Percentiles rank a stretch among this genome's conserved stretches.
Evolutionary conservation across 92 coral and sea anemone genomes (phyloP).

Genomic region (Galaxea fascicularis): DNA sequence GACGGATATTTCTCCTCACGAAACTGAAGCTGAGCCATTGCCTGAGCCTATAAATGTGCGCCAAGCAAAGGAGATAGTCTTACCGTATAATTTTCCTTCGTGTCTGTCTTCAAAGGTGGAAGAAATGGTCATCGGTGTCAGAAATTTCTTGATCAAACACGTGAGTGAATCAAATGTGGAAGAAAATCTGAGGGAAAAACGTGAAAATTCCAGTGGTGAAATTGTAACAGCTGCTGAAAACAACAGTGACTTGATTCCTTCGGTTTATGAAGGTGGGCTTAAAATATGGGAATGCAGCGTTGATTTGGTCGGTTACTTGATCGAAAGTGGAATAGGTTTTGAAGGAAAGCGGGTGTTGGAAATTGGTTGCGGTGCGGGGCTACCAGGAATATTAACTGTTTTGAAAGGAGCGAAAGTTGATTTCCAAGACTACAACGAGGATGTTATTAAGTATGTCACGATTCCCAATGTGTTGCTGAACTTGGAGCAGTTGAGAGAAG

Average conservation of each 20-base stretch:
- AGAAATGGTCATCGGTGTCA: slow-evolving; percentile 18
- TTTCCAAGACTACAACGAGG: slow-evolving; percentile 95
- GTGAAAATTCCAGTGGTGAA: slow-evolving; percentile 3
- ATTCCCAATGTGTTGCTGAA: slow-evolving; percentile 86
- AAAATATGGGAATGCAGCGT: slow-evolving; percentile 96
- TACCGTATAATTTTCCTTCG: slow-evolving; percentile 1
- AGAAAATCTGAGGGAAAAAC: slow-evolving; percentile 33
- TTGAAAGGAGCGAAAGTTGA: slow-evolving; percentile 84
- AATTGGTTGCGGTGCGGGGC: slow-evolving; percentile 94
- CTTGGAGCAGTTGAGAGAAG: slow-evolving; percentile 11
- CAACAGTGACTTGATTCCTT: slow-evolving; percentile 83
- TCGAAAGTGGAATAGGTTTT: slow-evolving; percentile 58
- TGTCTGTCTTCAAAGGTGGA: slow-evolving; percentile 36
- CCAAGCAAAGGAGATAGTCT: slow-evolving; percentile 61
- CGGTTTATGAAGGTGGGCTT: slow-evolving; percentile 93
- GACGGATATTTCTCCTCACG: slow-evolving; percentile 9
- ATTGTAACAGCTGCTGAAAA: slow-evolving; percentile 67
- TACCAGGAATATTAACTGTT: slow-evolving; percentile 88
- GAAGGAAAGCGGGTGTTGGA: slow-evolving; percentile 82
- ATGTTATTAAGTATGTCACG: slow-evolving; percentile 85
- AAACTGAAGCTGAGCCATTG: neutral
- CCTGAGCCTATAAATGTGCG: neutral
- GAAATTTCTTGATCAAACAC: slow-evolving; percentile 34
- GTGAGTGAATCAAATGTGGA: slow-evolving; percentile 67
- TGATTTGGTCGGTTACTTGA: slow-evolving; percentile 82